Percentiles rank a stretch among this genome's conserved stretches.
These are phyloP conservation scores for Meganola albula DNA, from an alignment of 2,888 invertebrate species.

Conservation along the genomic window DNA sequence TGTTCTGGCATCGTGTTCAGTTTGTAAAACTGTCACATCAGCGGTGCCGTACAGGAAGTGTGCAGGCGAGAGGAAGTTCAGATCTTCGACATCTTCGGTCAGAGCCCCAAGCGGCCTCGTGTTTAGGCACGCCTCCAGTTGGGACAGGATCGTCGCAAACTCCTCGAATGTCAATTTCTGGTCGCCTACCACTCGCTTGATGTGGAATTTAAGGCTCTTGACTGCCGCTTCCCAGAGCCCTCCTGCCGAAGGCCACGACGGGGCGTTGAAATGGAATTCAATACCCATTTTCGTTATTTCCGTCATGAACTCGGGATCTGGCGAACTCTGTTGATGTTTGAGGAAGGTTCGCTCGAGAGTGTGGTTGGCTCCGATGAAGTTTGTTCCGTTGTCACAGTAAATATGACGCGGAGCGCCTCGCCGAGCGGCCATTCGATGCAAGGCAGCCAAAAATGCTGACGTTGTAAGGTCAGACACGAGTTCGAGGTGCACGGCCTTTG, in stretches of 20 bases:
- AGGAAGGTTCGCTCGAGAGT: conserved; percentile 1
- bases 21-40: conserved; percentile 1
- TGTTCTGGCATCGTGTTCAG: conserved; percentile 5
- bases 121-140: background rate
- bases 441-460: too few species aligned
- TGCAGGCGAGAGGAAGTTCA: background rate
- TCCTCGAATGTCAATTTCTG: conserved; percentile 4
- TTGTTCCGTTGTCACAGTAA: conserved; percentile 1
- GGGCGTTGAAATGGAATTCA: too few species aligned
- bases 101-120: background rate
- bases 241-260: background rate
- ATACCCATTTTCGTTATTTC: too few species aligned
- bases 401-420: conserved; percentile 1
- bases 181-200: conserved; percentile 5
- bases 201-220: conserved; percentile 2
- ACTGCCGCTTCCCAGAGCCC: background rate
- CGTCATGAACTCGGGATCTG: conserved; percentile 2
- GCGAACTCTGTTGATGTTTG: conserved; percentile 5
- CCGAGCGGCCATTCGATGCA: conserved; percentile 6
- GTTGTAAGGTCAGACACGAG: conserved; percentile 1
- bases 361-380: conserved; percentile 3
- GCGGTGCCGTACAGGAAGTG: background rate
- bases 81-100: conserved; percentile 3
- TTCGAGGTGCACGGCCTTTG: conserved; percentile 1
- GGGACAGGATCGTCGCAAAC: too few species aligned